Evolutionary conservation across 1,140 invertebrate genomes (phyloP), one percentile per base, ranked within the genome.

Genomic region (Brachionus manjavacas): DNA sequence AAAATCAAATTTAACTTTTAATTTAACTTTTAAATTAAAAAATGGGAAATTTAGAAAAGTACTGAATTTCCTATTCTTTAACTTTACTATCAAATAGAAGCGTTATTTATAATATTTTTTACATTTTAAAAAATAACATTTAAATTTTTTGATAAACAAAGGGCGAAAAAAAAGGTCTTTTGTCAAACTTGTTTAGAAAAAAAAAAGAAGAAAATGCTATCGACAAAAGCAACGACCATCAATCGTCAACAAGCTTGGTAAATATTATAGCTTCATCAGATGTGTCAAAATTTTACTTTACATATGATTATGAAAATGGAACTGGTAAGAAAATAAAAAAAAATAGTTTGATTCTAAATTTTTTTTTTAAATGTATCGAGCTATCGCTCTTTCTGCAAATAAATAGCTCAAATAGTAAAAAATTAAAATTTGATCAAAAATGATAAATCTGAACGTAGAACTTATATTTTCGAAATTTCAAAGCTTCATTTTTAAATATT

Each of bases 281-380:
- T 14, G 20, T 68, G 35, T 81, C 79, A 11, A 81, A 81, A 81
- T 81, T 81, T 46, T 81, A 64, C 31, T 81, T 81, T 28, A 81
- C 79, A 41, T 81, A 81, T 20, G 79, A 81, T 12, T 81, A 81
- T 46, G 79, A 81, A 68, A 81, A 81, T 46, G 79, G 79, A 64
- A 81, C 79, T 31, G 79, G 79, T 72, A 68, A 41, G 39, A 41
- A 72, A 7, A 7, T 35, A 35, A 46, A 46, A 46, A 46, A 46
- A 12, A 14, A 6, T 46, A 12, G 11, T 46, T 46, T 46, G 14
- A 12, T 11, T 46, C 14, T 46, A 46, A 46, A 46, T 46, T 46
- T 12, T 46, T n/a, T 46, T 43, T 3, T 28, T 28, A n/a, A n/a
- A n/a, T n/a, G n/a, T n/a, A n/a, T n/a, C n/a, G n/a, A n/a, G n/a